These are phyloP conservation scores for Loris lydekkerianus DNA, from an alignment of 2,797 vertebrate species.

Conservation along the genomic window DNA sequence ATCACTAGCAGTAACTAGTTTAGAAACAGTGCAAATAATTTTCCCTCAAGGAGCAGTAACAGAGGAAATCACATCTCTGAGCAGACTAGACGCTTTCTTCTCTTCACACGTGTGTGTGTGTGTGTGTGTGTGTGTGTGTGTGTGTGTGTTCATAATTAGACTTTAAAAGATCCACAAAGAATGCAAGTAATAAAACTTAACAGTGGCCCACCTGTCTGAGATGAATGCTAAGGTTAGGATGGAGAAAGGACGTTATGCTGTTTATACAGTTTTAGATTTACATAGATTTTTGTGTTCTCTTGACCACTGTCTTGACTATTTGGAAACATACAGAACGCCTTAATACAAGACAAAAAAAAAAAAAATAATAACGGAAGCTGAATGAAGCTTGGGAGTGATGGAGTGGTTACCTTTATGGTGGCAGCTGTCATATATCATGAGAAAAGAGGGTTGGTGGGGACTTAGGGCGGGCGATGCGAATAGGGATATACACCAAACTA, in stretches of 20 bases:
- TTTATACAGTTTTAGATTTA: constrained; percentile 13
- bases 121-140: not conserved
- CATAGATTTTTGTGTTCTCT: not conserved
- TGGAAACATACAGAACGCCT: not conserved
- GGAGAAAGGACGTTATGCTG: not conserved
- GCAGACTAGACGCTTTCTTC: not conserved
- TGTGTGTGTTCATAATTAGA: not conserved
- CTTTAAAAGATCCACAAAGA: constrained; percentile 11
- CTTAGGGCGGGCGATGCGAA: not conserved
- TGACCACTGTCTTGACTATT: not conserved
- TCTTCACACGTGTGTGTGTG: not conserved
- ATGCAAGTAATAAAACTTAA: constrained; percentile 16
- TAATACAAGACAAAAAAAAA: constrained; percentile 3
- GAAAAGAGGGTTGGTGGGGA: not conserved
- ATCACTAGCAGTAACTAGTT: not conserved
- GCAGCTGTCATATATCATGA: not conserved
- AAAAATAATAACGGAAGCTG: not conserved
- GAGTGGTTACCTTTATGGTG: not conserved
- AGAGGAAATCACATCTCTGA: not conserved
- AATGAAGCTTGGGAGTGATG: not conserved
- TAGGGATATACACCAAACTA: not conserved
- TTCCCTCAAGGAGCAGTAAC: not conserved
- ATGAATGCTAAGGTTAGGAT: not conserved
- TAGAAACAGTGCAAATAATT: constrained; percentile 22
- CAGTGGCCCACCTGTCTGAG: not conserved